Base-by-base conservation (phyloP, 1,140 invertebrate genomes). In the Cephus cinctus region DNA sequence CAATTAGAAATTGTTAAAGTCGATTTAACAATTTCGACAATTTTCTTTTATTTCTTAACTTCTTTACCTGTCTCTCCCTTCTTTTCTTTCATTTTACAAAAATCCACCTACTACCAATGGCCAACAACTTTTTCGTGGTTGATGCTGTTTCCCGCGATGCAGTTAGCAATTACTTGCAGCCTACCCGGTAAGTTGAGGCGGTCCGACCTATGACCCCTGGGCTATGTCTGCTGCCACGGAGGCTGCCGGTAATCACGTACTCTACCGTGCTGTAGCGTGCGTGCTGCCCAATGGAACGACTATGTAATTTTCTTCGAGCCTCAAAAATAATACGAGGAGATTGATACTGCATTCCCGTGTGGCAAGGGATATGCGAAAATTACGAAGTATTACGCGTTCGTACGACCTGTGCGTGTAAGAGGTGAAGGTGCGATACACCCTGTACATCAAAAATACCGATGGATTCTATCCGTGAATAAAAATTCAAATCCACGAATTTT, bases 191-290 rank as follows among this genome's bases (percentile, higher is more conserved):
- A 54, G 52, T 50, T 21, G 47, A 54, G 52, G 52, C 52, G 52
- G 52, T 43, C 16, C 47, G 47, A 50, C 52, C 52, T 41, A 38
- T 49, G 52, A 54, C 52, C 52, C 31, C 39, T 19, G 43, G 12
- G 43, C 47, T 54, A 46, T 43, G 21, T 39, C 22, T 39, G 47
- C 52, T 50, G 50, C 32, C 20, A 49, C 47, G 36, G 52, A 54
- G 52, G 47, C 47, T 41, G 47, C 47, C 42, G 40, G 52, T 54
- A 54, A 54, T 54, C 52, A 54, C 52, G 52, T 53, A 43, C 42
- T 51, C 49, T 51, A 53, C 51, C 51, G 51, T 52, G 40, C 39
- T 20, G 39, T 9, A 34, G 14, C 19, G 38, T 22, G 19, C 21
- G 16, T 21, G 27, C 16, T 21, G 5, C 4, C 32, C 14, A 14